A percentile compares a stretch with the other conserved stretches of the same genome.
phyloP scores from a whole-genome alignment of 2,888 invertebrate species.

The Beris morrisii region DNA sequence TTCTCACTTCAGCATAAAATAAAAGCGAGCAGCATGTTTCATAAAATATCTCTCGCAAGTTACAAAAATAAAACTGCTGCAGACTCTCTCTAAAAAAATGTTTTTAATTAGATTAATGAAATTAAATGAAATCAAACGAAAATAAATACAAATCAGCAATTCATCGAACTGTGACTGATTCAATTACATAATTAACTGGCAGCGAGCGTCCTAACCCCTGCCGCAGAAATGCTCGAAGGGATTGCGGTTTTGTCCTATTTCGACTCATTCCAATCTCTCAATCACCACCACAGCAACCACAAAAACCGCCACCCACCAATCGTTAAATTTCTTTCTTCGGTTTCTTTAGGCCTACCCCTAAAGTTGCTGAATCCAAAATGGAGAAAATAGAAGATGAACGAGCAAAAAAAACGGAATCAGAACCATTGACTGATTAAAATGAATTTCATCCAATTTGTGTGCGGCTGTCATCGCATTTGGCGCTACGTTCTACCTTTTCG shows the following conservation, averaged over 20 bases:
- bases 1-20: too few relatives aligned
- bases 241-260: constrained; percentile 20
- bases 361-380: too few relatives aligned
- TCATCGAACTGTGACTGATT: constrained; percentile 38
- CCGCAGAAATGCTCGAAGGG: constrained; percentile 20
- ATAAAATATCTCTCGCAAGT: too few relatives aligned
- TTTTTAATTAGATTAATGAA: constrained; percentile 38
- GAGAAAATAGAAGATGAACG: not conserved
- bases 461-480: constrained; percentile 36
- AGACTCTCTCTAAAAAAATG: not conserved
- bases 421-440: constrained; percentile 36
- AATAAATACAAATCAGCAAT: constrained; percentile 41
- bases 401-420: constrained; percentile 31
- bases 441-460: constrained; percentile 37
- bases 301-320: constrained; percentile 13
- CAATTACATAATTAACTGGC: constrained; percentile 40
- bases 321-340: constrained; percentile 10
- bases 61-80: too few relatives aligned
- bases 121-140: constrained; percentile 39
- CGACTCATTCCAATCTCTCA: constrained; percentile 21
- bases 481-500: constrained; percentile 13
- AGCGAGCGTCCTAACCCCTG: constrained; percentile 31
- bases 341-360: not conserved
- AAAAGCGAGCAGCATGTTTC: too few relatives aligned
- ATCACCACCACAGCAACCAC: not conserved